Conservation (phyloP, 1,140 invertebrate species). For the Caenorhabditis briggsae region DNA sequence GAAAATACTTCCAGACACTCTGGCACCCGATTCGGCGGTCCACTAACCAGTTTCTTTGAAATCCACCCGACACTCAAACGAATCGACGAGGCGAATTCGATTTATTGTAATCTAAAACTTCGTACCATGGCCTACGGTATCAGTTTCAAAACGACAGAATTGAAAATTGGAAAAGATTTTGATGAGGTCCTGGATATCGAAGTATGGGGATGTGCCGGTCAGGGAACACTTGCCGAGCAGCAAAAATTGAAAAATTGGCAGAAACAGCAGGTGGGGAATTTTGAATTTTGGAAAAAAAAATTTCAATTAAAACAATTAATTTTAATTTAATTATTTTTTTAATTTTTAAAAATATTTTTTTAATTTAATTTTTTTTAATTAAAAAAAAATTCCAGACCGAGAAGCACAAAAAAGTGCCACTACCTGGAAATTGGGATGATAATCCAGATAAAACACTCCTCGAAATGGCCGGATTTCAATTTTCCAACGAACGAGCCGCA, state of each 20-base stretch:
- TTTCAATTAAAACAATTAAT: too few relatives aligned
- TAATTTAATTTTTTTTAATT: too few relatives aligned
- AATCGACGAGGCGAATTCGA: conserved; percentile 36
- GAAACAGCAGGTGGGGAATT: conserved; percentile 60
- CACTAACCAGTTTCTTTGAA: conserved; percentile 51
- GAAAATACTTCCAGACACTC: conserved; percentile 55
- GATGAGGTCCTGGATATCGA: conserved; percentile 62
- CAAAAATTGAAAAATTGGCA: conserved; percentile 70
- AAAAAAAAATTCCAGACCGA: conserved; percentile 69
- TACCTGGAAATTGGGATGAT: conserved; percentile 78
- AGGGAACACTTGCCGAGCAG: conserved; percentile 69
- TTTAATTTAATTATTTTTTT: too few relatives aligned
- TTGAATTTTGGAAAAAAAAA: neutral
- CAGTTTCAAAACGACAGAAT: conserved; percentile 46
- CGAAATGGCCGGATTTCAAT: conserved; percentile 69
- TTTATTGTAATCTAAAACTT: conserved; percentile 66
- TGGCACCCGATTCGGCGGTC: conserved; percentile 62
- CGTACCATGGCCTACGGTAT: conserved; percentile 57
- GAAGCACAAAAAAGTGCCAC: conserved; percentile 72
- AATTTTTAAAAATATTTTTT: too few relatives aligned
- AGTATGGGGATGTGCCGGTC: conserved; percentile 67
- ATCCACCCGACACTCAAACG: conserved; percentile 38
- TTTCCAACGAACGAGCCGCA: conserved; percentile 58
- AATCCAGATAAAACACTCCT: conserved; percentile 75
- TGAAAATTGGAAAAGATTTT: conserved; percentile 65